Base-by-base conservation (phyloP, 2,113 vertebrate species). In the Anseranas semipalmata region DNA sequence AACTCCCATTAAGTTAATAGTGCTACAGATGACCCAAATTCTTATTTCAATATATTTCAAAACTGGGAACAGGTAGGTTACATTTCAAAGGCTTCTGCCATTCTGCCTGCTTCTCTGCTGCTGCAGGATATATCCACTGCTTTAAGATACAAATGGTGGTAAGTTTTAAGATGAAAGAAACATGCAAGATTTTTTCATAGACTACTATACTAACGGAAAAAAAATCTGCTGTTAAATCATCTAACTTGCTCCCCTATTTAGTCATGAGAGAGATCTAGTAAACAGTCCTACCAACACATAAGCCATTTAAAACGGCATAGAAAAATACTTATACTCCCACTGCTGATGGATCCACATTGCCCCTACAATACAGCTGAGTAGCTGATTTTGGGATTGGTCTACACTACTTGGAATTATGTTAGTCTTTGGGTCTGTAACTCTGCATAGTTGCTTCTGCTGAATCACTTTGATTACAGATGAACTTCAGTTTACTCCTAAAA, bases 41-140 rank as follows among this genome's bases (percentile, higher is more conserved):
- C 30, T 74, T 77, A 41, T 85, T 93, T 94, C 50, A 91, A 45
- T 10, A 1, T 15, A 24, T 89, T 92, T 91, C 68, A 89, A 85
- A 91, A 91, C 4, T 24, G 83, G n/a, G 59, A 63, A 41, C 3
- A 45, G 5, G 20, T 50, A 79, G 32, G 7, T 73, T 83, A 83
- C 14, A 58, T 91, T 73, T 66, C 39, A 90, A 89, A 91, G 33
- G 1, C 7, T 90, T 80, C 55, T 91, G 46, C 20, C 12, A 8
- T 74, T 67, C 46, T 88, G n/a, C 65, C 7, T 77, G 8, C 35
- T 46, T 53, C 37, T 10, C 24, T 77, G 24, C 25, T 90, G 41
- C n/a, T 80, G 17, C 10, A 83, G 12, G 33, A 53, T 33, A 55
- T 60, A 68, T 28, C 8, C 15, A 11, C 55, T 74, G 6, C 74